Evolutionary conservation across 1,140 invertebrate species (phyloP), one percentile per base, ranked within the genome.

Genomic region (Drosophila orosa): DNA sequence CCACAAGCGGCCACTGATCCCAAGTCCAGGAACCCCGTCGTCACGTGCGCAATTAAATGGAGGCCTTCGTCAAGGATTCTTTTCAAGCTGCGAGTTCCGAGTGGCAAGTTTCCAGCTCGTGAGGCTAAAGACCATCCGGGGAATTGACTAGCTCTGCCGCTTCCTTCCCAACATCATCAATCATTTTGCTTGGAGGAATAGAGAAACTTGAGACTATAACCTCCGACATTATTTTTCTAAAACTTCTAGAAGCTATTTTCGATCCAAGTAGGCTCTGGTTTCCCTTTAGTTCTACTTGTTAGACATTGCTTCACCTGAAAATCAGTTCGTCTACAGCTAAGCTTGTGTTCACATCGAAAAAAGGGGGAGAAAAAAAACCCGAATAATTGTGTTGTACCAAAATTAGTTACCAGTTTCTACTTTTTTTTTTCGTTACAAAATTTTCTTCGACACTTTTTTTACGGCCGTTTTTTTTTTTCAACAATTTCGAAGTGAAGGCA

Each of bases 31-130:
- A 15, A 47, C 17, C 39, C 19, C 31, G 25, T 50, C 73, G 80
- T 90, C 90, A 91, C 90, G 90, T 87, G 80, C 73, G 75, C 82
- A 90, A 91, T 91, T 91, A 90, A 91, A 78, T 69, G 78, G 87
- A 90, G 67, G 83, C 72, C 72, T 78, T 80, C 68, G 79, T 86
- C 71, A 79, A 71, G 75, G 78, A 86, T 87, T 82, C 79, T 63
- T 37, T 57, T 69, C 17, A 50, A 50, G 17, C 19, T 37, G 22
- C 37, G 17, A 33, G 33, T 6, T 4, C 1, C 19, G 27, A 50
- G 17, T 31, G 6, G 2, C 27, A 29, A 22, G 8, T 2, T 19
- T 6, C 10, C 13, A 35, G 12, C 19, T 10, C 13, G 25, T 52
- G 22, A 24, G 33, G 54, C 60, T 82, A 80, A 87, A 71, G 40